A percentile compares a stretch with the other conserved stretches of the same genome.
Evolutionary conservation across 2,797 vertebrate species (phyloP).

Genomic region (Chiroxiphia lanceolata): DNA sequence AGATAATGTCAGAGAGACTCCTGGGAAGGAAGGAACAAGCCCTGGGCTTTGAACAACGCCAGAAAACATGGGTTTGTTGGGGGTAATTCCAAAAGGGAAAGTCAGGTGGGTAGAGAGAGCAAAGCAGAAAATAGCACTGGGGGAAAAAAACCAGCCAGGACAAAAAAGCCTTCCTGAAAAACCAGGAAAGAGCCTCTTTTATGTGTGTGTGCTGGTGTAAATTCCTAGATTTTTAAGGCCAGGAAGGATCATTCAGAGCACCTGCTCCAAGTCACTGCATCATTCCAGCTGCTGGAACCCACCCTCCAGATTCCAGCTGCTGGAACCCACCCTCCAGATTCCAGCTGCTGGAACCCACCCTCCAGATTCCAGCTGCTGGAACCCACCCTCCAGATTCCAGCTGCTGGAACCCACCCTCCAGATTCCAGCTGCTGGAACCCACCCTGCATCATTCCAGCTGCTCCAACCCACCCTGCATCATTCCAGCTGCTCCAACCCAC

Average conservation of each 20-base stretch:
- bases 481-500: too few species aligned
- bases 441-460: neutral
- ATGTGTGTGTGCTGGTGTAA: neutral
- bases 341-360: neutral
- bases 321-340: neutral
- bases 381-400: too few species aligned
- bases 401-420: neutral
- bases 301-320: neutral
- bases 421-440: too few species aligned
- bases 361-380: neutral
- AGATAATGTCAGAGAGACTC: neutral
- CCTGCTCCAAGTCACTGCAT: too few species aligned
- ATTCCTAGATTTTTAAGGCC: neutral
- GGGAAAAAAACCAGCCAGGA: neutral
- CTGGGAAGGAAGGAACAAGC: neutral
- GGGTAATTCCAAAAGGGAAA: neutral
- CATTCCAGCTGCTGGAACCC: neutral
- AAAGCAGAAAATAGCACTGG: neutral
- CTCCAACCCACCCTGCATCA: neutral
- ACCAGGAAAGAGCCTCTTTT: neutral
- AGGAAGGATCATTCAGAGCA: neutral
- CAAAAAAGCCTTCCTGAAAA: neutral
- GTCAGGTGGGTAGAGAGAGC: neutral
- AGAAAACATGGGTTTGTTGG: neutral
- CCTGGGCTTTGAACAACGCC: neutral